phyloP scores from a whole-genome alignment of 1,140 invertebrate species.

The Drosophila pallidifrons region DNA sequence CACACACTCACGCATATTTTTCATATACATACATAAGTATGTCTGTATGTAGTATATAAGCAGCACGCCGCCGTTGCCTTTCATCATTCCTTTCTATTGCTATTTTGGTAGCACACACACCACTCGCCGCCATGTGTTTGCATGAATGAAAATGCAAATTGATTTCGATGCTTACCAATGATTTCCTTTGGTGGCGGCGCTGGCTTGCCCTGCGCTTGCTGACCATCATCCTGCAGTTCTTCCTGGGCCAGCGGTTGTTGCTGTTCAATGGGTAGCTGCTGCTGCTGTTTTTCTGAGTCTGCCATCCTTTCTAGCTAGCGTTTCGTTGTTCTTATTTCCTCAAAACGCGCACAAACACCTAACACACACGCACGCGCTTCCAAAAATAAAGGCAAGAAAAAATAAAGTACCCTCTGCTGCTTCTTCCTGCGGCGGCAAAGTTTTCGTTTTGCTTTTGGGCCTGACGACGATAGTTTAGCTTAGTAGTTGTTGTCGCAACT shows the following conservation, averaged over 20 bases:
- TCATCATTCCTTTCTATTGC: constrained; percentile 52
- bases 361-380: constrained; percentile 52
- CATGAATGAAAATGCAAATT: constrained; percentile 72
- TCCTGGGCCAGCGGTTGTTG: constrained; percentile 69
- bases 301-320: constrained; percentile 67
- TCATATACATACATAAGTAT: constrained; percentile 16
- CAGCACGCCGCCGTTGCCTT: constrained; percentile 16
- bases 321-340: constrained; percentile 51
- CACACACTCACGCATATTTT: constrained; percentile 55
- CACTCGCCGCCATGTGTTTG: constrained; percentile 70
- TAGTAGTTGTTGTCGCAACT: constrained; percentile 55
- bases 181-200: constrained; percentile 81
- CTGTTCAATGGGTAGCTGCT: constrained; percentile 76
- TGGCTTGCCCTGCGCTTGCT: constrained; percentile 74
- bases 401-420: constrained; percentile 52
- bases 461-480: too few relatives aligned
- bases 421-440: constrained; percentile 36
- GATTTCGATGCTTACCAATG: constrained; percentile 72
- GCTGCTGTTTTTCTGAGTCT: constrained; percentile 83
- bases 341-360: constrained; percentile 53
- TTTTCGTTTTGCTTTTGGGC: constrained; percentile 25
- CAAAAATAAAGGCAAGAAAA: constrained; percentile 63
- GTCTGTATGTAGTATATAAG: not conserved
- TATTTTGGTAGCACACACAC: constrained; percentile 75
- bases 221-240: constrained; percentile 60